Conservation (phyloP, 2,113 vertebrate genomes). For the Peromyscus californicus region DNA sequence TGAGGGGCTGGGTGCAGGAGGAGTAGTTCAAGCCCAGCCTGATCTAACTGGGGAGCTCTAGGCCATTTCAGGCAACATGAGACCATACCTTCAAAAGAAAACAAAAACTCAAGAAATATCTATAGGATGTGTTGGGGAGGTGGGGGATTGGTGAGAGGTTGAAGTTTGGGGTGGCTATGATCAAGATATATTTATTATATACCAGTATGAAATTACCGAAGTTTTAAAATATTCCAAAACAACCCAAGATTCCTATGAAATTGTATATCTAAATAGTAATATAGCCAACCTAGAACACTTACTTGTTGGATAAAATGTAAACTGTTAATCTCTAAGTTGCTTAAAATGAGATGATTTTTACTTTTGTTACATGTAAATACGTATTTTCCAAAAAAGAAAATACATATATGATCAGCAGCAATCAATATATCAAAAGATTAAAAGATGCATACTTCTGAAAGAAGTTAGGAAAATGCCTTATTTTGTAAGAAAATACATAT, state of each 20-base stretch:
- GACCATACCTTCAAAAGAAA: not conserved
- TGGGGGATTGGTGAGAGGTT: not conserved
- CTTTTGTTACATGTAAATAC: slow-evolving; percentile 23
- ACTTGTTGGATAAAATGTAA: slow-evolving; percentile 25
- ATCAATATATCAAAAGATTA: slow-evolving; percentile 7
- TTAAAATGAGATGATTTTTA: slow-evolving; percentile 50
- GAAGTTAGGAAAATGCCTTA: not conserved
- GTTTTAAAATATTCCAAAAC: not conserved
- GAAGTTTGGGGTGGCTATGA: not conserved
- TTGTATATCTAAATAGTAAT: slow-evolving; percentile 21
- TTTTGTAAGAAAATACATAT: not conserved
- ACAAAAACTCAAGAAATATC: not conserved
- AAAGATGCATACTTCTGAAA: slow-evolving; percentile 1
- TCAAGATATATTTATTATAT: not conserved
- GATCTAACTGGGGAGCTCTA: not conserved
- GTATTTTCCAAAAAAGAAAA: not conserved
- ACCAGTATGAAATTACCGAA: not conserved
- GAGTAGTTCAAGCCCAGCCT: not conserved
- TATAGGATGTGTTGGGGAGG: not conserved
- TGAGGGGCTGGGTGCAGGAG: too few relatives aligned
- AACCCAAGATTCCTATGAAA: not conserved
- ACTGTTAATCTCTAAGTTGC: slow-evolving; percentile 4
- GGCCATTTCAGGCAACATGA: too few relatives aligned
- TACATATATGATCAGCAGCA: not conserved
- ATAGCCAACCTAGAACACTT: not conserved